A percentile compares a stretch with the other conserved stretches of the same genome.
These are phyloP conservation scores for Erpornis zantholeuca DNA, from an alignment of 2,113 vertebrate genomes.

Conservation along the genomic window DNA sequence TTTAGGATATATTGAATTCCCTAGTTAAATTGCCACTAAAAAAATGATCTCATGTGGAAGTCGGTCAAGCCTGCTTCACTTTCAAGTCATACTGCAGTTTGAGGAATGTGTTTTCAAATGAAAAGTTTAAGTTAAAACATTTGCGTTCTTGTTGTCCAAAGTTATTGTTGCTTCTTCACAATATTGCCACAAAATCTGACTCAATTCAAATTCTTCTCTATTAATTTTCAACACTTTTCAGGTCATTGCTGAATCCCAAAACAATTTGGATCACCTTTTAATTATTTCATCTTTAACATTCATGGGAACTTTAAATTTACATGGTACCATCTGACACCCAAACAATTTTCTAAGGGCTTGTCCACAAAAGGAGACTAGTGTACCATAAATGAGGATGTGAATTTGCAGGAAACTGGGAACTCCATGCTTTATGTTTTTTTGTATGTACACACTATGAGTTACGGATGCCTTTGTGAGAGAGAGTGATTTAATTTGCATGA, in stretches of 20 bases:
- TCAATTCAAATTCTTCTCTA: background rate
- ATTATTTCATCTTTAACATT: background rate
- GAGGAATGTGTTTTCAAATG: background rate
- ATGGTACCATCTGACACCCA: background rate
- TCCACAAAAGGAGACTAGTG: background rate
- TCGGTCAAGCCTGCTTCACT: background rate
- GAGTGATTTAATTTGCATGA: background rate
- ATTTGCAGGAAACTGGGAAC: background rate
- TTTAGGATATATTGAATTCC: constrained; percentile 18
- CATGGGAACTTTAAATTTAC: background rate
- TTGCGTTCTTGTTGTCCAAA: background rate
- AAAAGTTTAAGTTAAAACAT: background rate
- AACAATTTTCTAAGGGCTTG: background rate
- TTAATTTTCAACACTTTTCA: background rate
- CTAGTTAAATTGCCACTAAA: constrained; percentile 8
- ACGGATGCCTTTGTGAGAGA: background rate
- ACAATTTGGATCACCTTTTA: background rate
- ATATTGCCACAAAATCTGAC: background rate
- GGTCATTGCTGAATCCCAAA: background rate
- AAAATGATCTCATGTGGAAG: background rate
- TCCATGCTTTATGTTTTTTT: background rate
- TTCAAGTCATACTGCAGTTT: background rate
- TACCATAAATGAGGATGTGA: background rate
- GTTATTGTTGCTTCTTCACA: background rate
- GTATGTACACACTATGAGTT: background rate